Conservation (phyloP, 2,797 vertebrate genomes). For the Myotis findleyi region DNA sequence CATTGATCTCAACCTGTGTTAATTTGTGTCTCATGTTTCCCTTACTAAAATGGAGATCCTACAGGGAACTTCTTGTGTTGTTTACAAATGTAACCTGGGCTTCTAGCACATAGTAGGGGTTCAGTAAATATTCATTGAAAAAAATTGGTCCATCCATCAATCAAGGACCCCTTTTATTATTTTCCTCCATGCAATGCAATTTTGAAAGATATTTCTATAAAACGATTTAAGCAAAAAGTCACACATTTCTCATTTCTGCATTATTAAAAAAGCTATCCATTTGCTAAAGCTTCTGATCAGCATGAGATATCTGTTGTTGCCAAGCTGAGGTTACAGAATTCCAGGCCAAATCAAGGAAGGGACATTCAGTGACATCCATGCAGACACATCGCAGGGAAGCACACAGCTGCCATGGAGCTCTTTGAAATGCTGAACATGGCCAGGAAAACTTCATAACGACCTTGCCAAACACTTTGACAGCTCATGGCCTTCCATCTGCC, state of each 20-base stretch:
- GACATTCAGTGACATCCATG: neutral
- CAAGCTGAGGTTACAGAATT: constrained; percentile 28
- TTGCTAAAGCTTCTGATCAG: neutral
- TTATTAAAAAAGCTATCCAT: neutral
- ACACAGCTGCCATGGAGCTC: neutral
- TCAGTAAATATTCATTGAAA: neutral
- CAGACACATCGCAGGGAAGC: neutral
- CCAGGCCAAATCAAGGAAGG: neutral
- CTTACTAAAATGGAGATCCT: neutral
- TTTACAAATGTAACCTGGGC: neutral
- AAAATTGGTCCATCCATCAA: neutral
- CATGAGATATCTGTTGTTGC: neutral
- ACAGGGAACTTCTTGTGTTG: neutral
- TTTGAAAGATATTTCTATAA: constrained; percentile 17
- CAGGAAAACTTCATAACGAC: neutral
- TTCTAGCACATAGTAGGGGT: neutral
- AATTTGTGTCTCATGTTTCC: neutral
- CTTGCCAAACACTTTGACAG: constrained; percentile 20
- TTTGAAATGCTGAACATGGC: constrained; percentile 15
- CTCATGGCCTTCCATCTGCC: neutral
- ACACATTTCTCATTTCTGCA: constrained; percentile 11
- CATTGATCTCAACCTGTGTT: neutral
- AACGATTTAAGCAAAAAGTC: constrained; percentile 33
- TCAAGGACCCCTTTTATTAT: neutral
- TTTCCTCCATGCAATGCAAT: neutral